A percentile compares a stretch with the other conserved stretches of the same genome.
Evolutionary conservation across 2,797 vertebrate species (phyloP).

Genomic region (Syndactyla subalaris): DNA sequence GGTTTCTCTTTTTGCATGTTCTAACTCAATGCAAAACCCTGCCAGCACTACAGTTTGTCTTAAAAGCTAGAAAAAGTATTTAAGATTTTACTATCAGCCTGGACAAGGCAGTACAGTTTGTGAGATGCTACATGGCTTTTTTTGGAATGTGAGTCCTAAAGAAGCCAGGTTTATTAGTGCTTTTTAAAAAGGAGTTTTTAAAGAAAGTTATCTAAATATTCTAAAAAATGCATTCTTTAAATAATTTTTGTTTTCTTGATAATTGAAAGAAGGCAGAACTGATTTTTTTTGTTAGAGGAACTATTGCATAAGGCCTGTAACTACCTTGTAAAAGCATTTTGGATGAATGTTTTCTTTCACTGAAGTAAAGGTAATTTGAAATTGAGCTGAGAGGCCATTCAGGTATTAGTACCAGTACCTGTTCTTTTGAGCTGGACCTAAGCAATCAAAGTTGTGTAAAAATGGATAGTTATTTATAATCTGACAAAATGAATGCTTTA

Average conservation of each 20-base stretch:
- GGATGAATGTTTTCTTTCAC: neutral
- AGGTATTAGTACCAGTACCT: neutral
- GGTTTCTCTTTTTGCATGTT: neutral
- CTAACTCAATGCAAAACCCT: neutral
- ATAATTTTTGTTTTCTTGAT: neutral
- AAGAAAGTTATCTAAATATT: neutral
- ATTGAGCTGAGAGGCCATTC: neutral
- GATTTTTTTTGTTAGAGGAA: neutral
- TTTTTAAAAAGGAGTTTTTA: neutral
- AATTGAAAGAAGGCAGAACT: neutral
- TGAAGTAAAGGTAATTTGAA: neutral
- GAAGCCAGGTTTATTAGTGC: neutral
- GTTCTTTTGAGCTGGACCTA: neutral
- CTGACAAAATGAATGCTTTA: neutral
- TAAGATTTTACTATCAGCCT: neutral
- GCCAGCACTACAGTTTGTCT: neutral
- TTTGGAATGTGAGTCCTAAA: neutral
- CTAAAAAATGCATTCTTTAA: neutral
- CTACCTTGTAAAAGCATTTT: fast-evolving
- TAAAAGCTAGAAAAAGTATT: neutral
- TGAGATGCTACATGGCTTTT: neutral
- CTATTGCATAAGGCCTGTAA: neutral
- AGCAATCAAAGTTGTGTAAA: neutral
- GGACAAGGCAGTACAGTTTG: neutral
- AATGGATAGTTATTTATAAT: neutral